These are phyloP conservation scores for Lasioglossum pauxillum DNA, from an alignment of 2,888 invertebrate species.

Conservation along the genomic window DNA sequence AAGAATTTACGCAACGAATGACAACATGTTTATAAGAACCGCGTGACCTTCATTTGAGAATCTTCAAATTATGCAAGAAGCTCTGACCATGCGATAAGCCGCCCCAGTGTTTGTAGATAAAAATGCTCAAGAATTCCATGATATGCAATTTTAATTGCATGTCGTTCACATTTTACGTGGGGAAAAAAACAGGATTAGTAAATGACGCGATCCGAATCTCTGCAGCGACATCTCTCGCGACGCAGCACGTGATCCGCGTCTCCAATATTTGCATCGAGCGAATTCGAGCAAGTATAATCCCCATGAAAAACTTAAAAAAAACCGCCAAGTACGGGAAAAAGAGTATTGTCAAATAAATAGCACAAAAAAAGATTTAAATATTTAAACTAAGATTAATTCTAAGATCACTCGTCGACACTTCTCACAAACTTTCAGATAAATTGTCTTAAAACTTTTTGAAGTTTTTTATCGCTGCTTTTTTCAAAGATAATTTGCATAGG, in stretches of 20 bases:
- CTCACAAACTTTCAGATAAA: too few species aligned
- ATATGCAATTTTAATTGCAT: not conserved
- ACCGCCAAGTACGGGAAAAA: too few species aligned
- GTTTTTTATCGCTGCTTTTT: too few species aligned
- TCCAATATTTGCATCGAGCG: not conserved
- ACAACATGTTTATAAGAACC: not conserved
- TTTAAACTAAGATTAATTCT: too few species aligned
- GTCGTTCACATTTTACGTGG: not conserved
- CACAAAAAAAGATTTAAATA: too few species aligned
- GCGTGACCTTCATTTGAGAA: not conserved
- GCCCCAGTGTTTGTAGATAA: not conserved
- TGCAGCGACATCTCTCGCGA: constrained; percentile 13
- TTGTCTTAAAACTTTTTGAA: too few species aligned
- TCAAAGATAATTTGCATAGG: too few species aligned
- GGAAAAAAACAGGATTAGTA: not conserved
- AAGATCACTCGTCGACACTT: too few species aligned
- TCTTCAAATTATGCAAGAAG: not conserved
- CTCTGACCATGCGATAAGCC: too few species aligned
- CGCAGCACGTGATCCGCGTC: constrained; percentile 17
- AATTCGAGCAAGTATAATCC: not conserved
- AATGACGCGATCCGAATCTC: not conserved
- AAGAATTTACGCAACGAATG: not conserved
- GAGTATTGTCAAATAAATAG: too few species aligned
- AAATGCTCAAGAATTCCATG: not conserved
- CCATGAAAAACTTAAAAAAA: too few species aligned